Percentiles rank a stretch among this genome's conserved stretches.
These are phyloP conservation scores for Chloroceryle inda DNA, from an alignment of 2,797 vertebrate species.

Conservation along the genomic window DNA sequence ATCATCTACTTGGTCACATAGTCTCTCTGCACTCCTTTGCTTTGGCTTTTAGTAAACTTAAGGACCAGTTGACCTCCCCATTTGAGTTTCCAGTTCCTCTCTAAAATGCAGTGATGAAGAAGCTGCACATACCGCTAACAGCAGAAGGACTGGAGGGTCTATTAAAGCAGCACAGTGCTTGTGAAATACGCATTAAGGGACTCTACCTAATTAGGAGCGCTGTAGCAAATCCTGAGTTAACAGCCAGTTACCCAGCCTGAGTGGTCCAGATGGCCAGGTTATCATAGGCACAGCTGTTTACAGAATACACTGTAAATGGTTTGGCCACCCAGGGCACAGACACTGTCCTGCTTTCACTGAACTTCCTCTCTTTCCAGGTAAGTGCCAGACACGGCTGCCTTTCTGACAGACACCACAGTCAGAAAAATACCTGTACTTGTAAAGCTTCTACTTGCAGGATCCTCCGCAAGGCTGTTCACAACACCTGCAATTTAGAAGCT, in stretches of 20 bases:
- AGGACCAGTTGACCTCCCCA: background rate
- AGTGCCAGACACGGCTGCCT: background rate
- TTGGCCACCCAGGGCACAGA: background rate
- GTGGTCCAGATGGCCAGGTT: slow-evolving; percentile 3
- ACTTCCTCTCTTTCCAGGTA: background rate
- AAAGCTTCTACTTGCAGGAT: background rate
- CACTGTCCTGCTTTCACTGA: background rate
- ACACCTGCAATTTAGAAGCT: background rate
- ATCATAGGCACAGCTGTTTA: background rate
- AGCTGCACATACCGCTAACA: background rate
- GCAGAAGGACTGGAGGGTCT: background rate
- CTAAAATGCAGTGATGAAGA: background rate
- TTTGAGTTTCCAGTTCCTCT: background rate
- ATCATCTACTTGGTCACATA: background rate
- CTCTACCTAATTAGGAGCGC: background rate
- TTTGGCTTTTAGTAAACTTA: background rate
- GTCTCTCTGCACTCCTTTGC: background rate
- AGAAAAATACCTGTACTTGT: background rate
- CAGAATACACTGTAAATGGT: background rate
- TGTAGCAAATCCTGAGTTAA: background rate
- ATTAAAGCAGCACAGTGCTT: background rate
- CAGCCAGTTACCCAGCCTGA: background rate
- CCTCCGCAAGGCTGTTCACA: background rate
- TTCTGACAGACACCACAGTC: background rate
- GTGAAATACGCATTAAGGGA: background rate